Evolutionary conservation across 2,797 vertebrate species (phyloP), one percentile per base, ranked within the genome.

Genomic region (Dipus sagitta): DNA sequence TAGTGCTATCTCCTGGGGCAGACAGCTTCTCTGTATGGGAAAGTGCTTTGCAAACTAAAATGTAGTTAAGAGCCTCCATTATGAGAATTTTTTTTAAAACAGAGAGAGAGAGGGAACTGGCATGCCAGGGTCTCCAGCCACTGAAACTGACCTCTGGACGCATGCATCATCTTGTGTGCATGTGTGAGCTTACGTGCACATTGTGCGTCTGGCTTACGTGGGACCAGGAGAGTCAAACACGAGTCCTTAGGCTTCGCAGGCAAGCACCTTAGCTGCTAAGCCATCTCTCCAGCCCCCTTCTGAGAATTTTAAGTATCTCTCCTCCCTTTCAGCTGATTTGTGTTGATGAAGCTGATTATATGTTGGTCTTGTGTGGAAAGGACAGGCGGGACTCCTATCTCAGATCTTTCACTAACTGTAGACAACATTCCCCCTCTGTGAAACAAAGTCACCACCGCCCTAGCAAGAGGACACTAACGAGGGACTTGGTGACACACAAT

Each of bases 21-120:
- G 77, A 75, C 88, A 24, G 54, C 75, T 89, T 89, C 47, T 94
- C 42, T 88, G 4, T 91, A 28, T 86, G 87, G 58, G 42, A 52
- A 92, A n/a, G 58, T 89, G 38, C 30, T 83, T 89, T 94, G 68
- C 60, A 84, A 95, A 60, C 82, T 89, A 88, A 71, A 81, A 90
- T 60, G 28, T 21, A 65, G 68, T 64, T 68, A 76, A 83, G 14
- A 6, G 32, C 42, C 58, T 62, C 26, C 13, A 26, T 77, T 84
- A 11, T 78, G 34, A 47, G 47, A 47, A 47, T 9, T 47, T 47
- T 47, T 47, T 47, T 47, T 7, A 47, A 47, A 10, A 47, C 6
- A 9, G 47, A 47, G 47, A 47, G 47, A 47, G 47, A 47, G 47
- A 47, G 47, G 9, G 9, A 47, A 47, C 9, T 47, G 47, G 47